phyloP scores from a whole-genome alignment of 1,140 invertebrate genomes.

The Trichonephila clavipes region DNA sequence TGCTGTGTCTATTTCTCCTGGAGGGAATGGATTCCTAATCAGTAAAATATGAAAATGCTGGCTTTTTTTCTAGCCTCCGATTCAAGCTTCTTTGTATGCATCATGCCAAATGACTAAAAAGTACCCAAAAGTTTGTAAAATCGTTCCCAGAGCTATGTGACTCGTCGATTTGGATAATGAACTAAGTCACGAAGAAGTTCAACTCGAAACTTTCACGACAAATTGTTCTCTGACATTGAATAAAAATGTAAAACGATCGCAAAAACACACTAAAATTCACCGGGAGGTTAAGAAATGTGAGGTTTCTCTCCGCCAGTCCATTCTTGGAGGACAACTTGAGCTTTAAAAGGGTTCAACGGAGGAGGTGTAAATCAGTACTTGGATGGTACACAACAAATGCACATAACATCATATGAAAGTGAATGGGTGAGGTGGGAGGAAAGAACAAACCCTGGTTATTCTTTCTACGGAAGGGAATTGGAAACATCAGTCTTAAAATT shows the following conservation, averaged over 20 bases:
- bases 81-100: conserved; percentile 72
- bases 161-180: conserved; percentile 68
- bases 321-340: conserved; percentile 57
- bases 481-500: conserved; percentile 62
- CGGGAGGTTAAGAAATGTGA: conserved; percentile 72
- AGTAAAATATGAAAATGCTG: conserved; percentile 39
- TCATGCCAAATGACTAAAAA: conserved; percentile 41
- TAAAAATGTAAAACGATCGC: conserved; percentile 60
- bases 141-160: conserved; percentile 64
- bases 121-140: conserved; percentile 39
- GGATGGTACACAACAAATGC: conserved; percentile 73
- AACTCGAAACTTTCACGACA: conserved; percentile 35
- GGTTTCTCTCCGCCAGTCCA: conserved; percentile 57
- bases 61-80: conserved; percentile 53
- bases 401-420: conserved; percentile 64
- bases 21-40: neutral
- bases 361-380: conserved; percentile 56
- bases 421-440: conserved; percentile 34
- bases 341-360: conserved; percentile 37
- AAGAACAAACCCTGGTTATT: conserved; percentile 49
- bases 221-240: conserved; percentile 49
- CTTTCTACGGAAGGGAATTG: conserved; percentile 39
- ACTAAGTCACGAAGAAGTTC: conserved; percentile 52
- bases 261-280: conserved; percentile 76
- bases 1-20: neutral